A percentile compares a stretch with the other conserved stretches of the same genome.
phyloP scores from a whole-genome alignment of 2,888 invertebrate genomes.

The Macroteleia sp. region DNA sequence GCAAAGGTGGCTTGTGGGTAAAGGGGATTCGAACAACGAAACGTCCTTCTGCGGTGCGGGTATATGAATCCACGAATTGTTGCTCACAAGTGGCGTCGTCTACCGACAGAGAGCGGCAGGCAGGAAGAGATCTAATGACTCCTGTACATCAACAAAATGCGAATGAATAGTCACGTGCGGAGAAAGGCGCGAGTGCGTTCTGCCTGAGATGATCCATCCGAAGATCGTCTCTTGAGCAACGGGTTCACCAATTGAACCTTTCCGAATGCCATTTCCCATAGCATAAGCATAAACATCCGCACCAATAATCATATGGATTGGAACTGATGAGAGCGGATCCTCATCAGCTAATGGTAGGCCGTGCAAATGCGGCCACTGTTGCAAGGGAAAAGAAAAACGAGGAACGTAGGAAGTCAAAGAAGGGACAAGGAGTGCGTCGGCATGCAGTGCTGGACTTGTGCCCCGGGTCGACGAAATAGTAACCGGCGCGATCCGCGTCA shows the following conservation, averaged over 20 bases:
- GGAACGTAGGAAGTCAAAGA: background rate
- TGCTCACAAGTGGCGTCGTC: background rate
- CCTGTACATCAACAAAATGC: too few species aligned
- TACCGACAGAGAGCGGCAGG: too few species aligned
- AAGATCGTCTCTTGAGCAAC: background rate
- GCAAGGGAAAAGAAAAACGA: background rate
- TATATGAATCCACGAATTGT: background rate
- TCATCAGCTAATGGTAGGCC: background rate
- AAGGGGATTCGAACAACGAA: background rate
- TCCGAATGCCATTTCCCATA: background rate
- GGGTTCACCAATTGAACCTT: background rate
- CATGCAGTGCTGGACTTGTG: background rate
- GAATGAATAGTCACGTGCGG: background rate
- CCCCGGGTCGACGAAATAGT: background rate
- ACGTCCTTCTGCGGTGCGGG: background rate
- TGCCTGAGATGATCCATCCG: background rate
- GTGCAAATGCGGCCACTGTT: background rate
- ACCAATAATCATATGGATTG: background rate
- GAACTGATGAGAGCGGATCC: background rate
- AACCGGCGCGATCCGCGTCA: background rate
- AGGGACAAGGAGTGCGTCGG: background rate
- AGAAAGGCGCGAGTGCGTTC: background rate
- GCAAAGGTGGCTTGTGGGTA: background rate
- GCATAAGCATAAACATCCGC: background rate
- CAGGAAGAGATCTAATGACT: too few species aligned